Percentiles rank a stretch among this genome's conserved stretches.
Evolutionary conservation across 2,888 invertebrate genomes (phyloP).

Genomic region (Erebia aethiops): DNA sequence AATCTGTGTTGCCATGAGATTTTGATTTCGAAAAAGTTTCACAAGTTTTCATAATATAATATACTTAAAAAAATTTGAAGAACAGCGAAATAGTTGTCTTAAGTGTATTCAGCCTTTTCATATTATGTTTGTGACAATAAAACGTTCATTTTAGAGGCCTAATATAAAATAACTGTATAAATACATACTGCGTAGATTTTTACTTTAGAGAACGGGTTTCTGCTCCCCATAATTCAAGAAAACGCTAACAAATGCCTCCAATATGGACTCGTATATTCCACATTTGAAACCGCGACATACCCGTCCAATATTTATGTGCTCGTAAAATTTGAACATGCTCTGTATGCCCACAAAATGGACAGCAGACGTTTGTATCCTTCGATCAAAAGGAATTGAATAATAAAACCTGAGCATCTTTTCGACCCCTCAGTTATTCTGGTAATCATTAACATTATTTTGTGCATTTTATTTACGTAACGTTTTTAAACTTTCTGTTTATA

Average conservation of each 20-base stretch:
- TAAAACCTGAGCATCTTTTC: conserved; percentile 50
- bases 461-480: conserved; percentile 24
- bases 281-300: conserved; percentile 46
- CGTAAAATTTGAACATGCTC: conserved; percentile 75
- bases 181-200: no score
- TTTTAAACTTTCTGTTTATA: conserved; percentile 20
- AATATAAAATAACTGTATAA: no score
- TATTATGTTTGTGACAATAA: no score
- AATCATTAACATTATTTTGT: conserved; percentile 41
- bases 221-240: neutral
- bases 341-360: conserved; percentile 61
- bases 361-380: conserved; percentile 62
- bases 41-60: no score
- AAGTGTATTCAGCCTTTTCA: no score
- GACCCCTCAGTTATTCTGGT: conserved; percentile 36
- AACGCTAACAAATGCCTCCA: conserved; percentile 19
- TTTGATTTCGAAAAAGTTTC: no score
- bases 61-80: no score
- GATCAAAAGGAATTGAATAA: conserved; percentile 65
- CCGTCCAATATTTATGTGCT: conserved; percentile 69
- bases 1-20: no score
- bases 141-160: no score
- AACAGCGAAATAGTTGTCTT: no score
- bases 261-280: conserved; percentile 31
- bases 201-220: neutral